Evolutionary conservation across 2,888 invertebrate genomes (phyloP), one percentile per base, ranked within the genome.

Genomic region (Erebia palarica): DNA sequence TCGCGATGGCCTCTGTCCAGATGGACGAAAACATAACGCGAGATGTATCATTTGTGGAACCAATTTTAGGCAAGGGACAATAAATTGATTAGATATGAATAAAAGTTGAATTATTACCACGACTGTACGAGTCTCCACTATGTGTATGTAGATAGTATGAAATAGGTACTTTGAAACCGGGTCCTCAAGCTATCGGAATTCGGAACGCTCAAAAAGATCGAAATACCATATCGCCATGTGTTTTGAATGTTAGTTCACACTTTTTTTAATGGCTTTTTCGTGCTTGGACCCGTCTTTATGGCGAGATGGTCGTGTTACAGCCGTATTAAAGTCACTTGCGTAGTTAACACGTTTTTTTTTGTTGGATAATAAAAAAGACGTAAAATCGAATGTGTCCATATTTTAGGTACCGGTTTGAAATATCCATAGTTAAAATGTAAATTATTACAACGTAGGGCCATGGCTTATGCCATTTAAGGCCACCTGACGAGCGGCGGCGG

Each of bases 221-320:
- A 16, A 61, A 47, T 61, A n/a, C 47, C 61, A 61, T 59, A 59
- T 14, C 10, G 11, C 61, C 61, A 61, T 18, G 44, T 61, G 61
- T 61, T 61, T 44, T 1, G 44, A 47, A 47, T 18, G 44, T 61
- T 44, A 47, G 61, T 61, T 61, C 61, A 61, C 61, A 61, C 61
- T 61, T 61, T 61, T 61, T 60, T 11, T n/a, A 18, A 42, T 44
- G 11, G 44, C 57, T 57, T 27, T 61, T 61, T 18, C 44, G 61
- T 44, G 61, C 44, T 61, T 61, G 44, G 44, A 44, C 10, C 44
- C 44, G 44, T 47, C 11, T 61, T 47, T 61, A 44, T 47, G 18
- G 18, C 44, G 13, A 57, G 57, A 4, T 5, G 57, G 57, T 57
- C 57, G 13, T 21, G 57, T 57, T 57, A 55, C 55, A 10, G 13